Evolutionary conservation across 2,113 vertebrate genomes (phyloP), one percentile per base, ranked within the genome.

Genomic region (Proteles cristata): DNA sequence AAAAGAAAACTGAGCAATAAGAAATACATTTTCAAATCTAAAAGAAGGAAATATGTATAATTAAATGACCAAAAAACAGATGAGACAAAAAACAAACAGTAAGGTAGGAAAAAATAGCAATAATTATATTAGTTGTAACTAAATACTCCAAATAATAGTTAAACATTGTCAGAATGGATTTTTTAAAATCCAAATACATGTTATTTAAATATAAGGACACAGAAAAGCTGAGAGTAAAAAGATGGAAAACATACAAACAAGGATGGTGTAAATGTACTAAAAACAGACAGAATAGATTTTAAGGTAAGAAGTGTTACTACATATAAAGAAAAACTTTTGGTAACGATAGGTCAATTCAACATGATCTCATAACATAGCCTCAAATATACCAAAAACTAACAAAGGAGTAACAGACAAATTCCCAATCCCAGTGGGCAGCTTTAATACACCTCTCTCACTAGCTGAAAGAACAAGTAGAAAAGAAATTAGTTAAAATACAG

Each of bases 301-400:
- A 80, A 71, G 80, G 26, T 21, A 33, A 69, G 53, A 86, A n/a
- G 19, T 65, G 71, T 65, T 73, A 23, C 28, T 91, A 73, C 19
- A 61, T 11, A 45, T 66, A 55, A 76, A 92, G 28, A 55, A 35
- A 43, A 89, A 55, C 25, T 86, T 83, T 35, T 6, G 4, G 25
- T 87, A 39, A 81, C 58, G 74, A 65, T 26, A 58, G 69, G 1
- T 91, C 66, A 90, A 12, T 33, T 87, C 55, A 81, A 87, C 66
- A 50, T 45, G 23, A 48, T 74, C 48, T 87, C 65, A 68, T 19
- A 68, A 74, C n/a, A 74, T 7, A 82, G 28, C 14, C 25, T 81
- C 74, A 86, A 81, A 65, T 25, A 50, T 9, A 53, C 61, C 28
- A 68, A 94, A 93, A 96, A 65, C 31, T 65, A 91, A 85, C 81